These are phyloP conservation scores for Melikaiella ostensackeni DNA, from an alignment of 2,888 invertebrate genomes.

Conservation along the genomic window DNA sequence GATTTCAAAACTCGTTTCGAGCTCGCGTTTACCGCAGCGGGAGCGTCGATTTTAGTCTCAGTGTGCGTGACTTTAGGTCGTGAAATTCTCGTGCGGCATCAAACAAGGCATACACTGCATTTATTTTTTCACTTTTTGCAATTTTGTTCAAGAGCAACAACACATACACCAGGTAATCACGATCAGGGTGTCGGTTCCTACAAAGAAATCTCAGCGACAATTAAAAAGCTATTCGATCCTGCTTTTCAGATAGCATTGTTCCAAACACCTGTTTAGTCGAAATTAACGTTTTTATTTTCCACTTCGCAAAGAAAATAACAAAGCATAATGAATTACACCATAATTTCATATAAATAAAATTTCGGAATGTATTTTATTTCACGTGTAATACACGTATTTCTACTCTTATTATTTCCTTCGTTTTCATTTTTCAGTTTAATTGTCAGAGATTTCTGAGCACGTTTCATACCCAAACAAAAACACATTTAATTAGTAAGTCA, in stretches of 20 bases:
- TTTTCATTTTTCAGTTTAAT: not conserved
- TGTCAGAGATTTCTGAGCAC: not conserved
- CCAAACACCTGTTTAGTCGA: constrained; percentile 3
- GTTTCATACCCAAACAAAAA: not conserved
- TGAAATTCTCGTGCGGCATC: constrained; percentile 29
- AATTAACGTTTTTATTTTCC: not conserved
- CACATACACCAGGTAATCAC: constrained; percentile 42
- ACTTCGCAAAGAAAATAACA: not conserved
- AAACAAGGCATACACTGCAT: constrained; percentile 20
- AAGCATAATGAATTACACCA: not conserved
- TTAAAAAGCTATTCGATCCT: constrained; percentile 59
- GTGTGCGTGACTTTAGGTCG: constrained; percentile 37
- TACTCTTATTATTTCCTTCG: not conserved
- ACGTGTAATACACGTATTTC: not conserved
- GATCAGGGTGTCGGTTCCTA: constrained; percentile 51
- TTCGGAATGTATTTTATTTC: not conserved
- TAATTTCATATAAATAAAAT: not conserved
- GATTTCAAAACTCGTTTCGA: constrained; percentile 36
- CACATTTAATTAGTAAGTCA: not conserved
- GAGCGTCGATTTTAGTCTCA: constrained; percentile 38
- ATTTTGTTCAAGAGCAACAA: constrained; percentile 31
- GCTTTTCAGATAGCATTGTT: constrained; percentile 21
- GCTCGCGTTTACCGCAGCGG: constrained; percentile 35
- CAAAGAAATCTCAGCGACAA: constrained; percentile 62
- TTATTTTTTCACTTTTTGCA: constrained; percentile 23